A percentile compares a stretch with the other conserved stretches of the same genome.
Evolutionary conservation across 1,140 invertebrate species (phyloP).

Genomic region (Propsilocerus akamusi): DNA sequence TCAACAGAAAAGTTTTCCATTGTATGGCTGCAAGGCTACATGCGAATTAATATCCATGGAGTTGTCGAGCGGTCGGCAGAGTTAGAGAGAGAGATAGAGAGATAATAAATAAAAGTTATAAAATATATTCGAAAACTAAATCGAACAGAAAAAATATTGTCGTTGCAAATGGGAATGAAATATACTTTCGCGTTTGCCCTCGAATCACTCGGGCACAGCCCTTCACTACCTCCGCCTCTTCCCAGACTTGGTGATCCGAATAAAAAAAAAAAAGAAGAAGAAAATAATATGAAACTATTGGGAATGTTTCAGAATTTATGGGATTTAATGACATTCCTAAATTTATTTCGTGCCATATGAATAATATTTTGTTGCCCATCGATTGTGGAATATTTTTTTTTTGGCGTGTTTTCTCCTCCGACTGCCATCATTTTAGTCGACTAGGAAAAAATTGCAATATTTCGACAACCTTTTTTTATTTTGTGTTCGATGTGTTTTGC

Average conservation of each 20-base stretch:
- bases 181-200: not conserved
- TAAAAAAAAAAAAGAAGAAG: not conserved
- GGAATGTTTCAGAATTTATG: not conserved
- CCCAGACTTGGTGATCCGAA: not conserved
- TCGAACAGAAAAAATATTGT: conserved; percentile 4
- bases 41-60: too few species aligned
- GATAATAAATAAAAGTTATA: not conserved
- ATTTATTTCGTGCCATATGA: not conserved
- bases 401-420: too few species aligned
- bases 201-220: not conserved
- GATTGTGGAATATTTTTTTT: not conserved
- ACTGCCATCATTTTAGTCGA: too few species aligned
- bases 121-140: conserved; percentile 1
- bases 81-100: not conserved
- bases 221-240: not conserved
- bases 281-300: not conserved
- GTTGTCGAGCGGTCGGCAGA: too few species aligned
- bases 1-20: too few species aligned
- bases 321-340: conserved; percentile 1
- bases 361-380: not conserved
- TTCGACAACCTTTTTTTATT: too few species aligned
- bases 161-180: not conserved
- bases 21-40: too few species aligned
- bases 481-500: too few species aligned
- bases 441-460: too few species aligned